Base-by-base conservation (phyloP, 1,140 invertebrate genomes). In the Calosoma granatense region DNA sequence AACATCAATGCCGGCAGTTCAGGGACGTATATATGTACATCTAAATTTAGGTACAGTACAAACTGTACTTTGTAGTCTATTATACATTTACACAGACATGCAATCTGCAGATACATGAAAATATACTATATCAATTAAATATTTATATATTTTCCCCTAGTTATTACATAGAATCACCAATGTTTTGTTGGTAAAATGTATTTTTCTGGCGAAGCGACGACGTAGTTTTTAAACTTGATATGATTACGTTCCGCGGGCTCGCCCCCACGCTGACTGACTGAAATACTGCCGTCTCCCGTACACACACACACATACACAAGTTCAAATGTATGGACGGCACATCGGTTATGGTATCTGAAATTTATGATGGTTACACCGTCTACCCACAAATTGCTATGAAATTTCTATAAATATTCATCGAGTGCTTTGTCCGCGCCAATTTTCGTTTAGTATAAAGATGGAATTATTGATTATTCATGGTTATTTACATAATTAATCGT, bases 371-470 rank as follows among this genome's bases (percentile, higher is more conserved):
- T 6, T 47, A 47, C 41, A 17, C 9, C 41, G 15, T 47, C 41
- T 4, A 47, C 6, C 17, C 41, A 47, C 41, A 47, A 47, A 47
- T 47, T 6, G 15, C 9, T 47, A 47, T 47, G 41, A 47, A 47
- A 47, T 47, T 11, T 47, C 41, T 47, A 47, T 47, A 47, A 47
- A 47, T 47, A 47, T 47, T 47, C 41, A 47, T 47, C 9, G 41
- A 47, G 41, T 30, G 26, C 14, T 30, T 30, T 30, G 26, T 30
- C 15, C 41, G 41, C 41, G 15, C 41, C 41, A 47, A 47, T 47
- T 47, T 47, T 47, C 41, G 3, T 47, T 17, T 17, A 11, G 41
- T 9, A 4, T 12, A 17, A 47, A 17, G 41, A 17, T 47, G 17
- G 17, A 12, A 47, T 47, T 47, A 47, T 17, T 47, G 41, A 47